Evolutionary conservation across 2,113 vertebrate species (phyloP).

Genomic region (Corythaixoides concolor): DNA sequence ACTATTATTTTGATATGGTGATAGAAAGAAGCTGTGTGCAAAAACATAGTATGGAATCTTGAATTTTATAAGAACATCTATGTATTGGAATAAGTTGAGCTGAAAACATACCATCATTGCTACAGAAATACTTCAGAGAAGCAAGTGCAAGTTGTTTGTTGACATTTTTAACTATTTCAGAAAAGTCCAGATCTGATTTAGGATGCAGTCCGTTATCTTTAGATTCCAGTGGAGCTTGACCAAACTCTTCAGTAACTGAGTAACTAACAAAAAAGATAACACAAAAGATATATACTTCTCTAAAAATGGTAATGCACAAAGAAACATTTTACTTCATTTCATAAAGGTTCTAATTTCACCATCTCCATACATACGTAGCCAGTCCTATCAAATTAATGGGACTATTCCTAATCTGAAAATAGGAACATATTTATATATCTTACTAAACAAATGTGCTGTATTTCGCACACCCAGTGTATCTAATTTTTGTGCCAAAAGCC

Average conservation of each 20-base stretch:
- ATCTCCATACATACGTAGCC: background rate
- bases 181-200: background rate
- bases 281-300: background rate
- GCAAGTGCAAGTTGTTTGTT: background rate
- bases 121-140: background rate
- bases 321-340: background rate
- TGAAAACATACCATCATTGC: background rate
- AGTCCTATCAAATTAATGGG: background rate
- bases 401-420: background rate
- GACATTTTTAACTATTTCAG: background rate
- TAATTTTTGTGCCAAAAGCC: background rate
- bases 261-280: background rate
- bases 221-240: background rate
- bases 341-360: background rate
- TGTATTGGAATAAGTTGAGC: background rate
- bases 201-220: background rate
- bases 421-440: background rate
- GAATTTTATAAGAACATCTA: background rate
- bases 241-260: background rate
- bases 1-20: background rate
- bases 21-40: background rate
- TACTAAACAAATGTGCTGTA: background rate
- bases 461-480: background rate
- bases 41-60: background rate
- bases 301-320: background rate